Percentiles rank a stretch among this genome's conserved stretches.
phyloP scores from a whole-genome alignment of 2,797 vertebrate species.

The Mus spretus region DNA sequence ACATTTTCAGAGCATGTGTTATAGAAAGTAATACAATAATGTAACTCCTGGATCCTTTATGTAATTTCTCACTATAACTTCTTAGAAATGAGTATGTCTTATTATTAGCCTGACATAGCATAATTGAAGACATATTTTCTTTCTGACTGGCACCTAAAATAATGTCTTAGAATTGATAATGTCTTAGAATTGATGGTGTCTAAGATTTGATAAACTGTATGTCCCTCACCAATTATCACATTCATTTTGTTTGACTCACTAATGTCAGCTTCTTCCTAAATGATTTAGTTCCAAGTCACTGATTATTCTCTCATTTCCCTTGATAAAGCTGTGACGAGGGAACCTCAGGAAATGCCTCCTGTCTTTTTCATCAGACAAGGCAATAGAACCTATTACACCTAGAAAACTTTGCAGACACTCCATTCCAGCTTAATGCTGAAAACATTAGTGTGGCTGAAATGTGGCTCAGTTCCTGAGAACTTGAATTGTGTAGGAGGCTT shows the following conservation, averaged over 20 bases:
- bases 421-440: background rate
- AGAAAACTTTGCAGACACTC: background rate
- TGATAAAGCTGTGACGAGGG: background rate
- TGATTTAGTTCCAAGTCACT: constrained; percentile 40
- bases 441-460: background rate
- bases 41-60: background rate
- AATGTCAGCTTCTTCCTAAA: constrained; percentile 24
- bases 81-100: constrained; percentile 28
- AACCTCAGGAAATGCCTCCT: background rate
- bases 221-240: constrained; percentile 14
- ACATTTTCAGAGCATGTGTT: background rate
- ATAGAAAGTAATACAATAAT: background rate
- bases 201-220: constrained; percentile 51
- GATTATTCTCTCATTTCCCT: background rate
- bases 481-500: background rate
- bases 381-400: background rate
- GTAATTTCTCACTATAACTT: background rate
- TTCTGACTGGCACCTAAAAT: constrained; percentile 55
- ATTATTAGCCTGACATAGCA: constrained; percentile 18
- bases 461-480: background rate
- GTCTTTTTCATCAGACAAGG: background rate
- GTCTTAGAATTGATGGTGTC: constrained; percentile 43
- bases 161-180: constrained; percentile 55
- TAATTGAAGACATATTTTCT: constrained; percentile 52
- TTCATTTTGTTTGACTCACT: constrained; percentile 16